Base-by-base conservation (phyloP, 2,888 invertebrate genomes). In the Drosophila cracens region DNA sequence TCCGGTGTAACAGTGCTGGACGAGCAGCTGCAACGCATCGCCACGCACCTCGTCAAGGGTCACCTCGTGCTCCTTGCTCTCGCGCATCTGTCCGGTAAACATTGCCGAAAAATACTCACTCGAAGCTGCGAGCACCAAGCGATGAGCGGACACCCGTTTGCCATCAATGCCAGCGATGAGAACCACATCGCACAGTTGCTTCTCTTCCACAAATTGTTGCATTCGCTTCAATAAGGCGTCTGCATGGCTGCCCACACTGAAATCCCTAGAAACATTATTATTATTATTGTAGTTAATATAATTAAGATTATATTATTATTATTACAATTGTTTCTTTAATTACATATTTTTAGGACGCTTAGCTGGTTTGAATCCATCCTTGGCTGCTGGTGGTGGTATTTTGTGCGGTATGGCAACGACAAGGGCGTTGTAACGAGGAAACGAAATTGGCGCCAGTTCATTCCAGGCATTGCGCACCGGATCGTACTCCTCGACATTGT, bases 31-130 rank as follows among this genome's bases (percentile, higher is more conserved):
- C 61, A 99, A 94, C 43, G 98, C 97, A 92, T 97, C 97, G 29
- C 97, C 96, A 91, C 97, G 97, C 49, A 99, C 96, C 90, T 96
- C 96, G 80, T 96, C 96, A 82, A 99, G 94, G 70, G 96, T 96
- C 43, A 99, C 96, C 94, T 98, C 98, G 74, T 95, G 95, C 92
- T 97, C 96, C 74, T 95, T 95, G 7, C 97, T 95, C 94, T 99
- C 98, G 79, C 96, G 94, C 75, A 98, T 94, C 63, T 97, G 96
- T 67, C 96, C 97, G 31, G 97, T 98, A 92, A 99, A 99, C 98
- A 99, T 98, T 48, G 98, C 98, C 51, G 97, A 96, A 94, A 99
- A 99, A 93, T 99, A 99, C 93, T 98, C 98, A 84, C 98, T 98
- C 69, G 97, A 97, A 51, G 98, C 97, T 84, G 97, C 96, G 77